These are phyloP conservation scores for Bufo bufo DNA, from an alignment of 2,113 vertebrate genomes.

Conservation along the genomic window DNA sequence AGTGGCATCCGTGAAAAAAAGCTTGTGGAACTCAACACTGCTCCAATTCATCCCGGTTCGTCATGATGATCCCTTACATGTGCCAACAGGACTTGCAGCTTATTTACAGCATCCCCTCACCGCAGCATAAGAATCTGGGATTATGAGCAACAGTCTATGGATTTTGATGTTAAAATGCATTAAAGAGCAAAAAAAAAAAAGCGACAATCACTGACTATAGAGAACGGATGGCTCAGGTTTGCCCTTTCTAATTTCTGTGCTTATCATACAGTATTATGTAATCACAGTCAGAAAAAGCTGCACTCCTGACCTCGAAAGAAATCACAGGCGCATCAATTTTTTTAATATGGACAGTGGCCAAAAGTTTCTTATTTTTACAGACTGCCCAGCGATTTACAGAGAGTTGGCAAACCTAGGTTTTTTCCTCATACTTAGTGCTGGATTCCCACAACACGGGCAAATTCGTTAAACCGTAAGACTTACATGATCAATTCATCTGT, in stretches of 20 bases:
- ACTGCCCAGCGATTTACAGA: too few relatives aligned
- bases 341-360: not conserved
- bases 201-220: not conserved
- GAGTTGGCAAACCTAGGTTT: too few relatives aligned
- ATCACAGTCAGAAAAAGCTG: too few relatives aligned
- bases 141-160: not conserved
- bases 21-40: constrained; percentile 53
- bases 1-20: constrained; percentile 30
- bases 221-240: not conserved
- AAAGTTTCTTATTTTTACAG: not conserved
- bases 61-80: constrained; percentile 61
- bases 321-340: too few relatives aligned
- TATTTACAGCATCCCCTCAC: not conserved
- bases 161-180: not conserved
- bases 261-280: not conserved
- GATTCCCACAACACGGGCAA: not conserved
- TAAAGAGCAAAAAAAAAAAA: not conserved
- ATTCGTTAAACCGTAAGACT: too few relatives aligned
- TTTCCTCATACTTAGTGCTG: too few relatives aligned
- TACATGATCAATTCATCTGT: not conserved
- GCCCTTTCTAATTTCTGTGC: not conserved
- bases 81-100: constrained; percentile 20
- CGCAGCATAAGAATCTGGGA: not conserved
- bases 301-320: too few relatives aligned
- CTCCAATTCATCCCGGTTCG: constrained; percentile 58